phyloP scores from a whole-genome alignment of 2,113 vertebrate species.

The Sphaerodactylus townsendi region DNA sequence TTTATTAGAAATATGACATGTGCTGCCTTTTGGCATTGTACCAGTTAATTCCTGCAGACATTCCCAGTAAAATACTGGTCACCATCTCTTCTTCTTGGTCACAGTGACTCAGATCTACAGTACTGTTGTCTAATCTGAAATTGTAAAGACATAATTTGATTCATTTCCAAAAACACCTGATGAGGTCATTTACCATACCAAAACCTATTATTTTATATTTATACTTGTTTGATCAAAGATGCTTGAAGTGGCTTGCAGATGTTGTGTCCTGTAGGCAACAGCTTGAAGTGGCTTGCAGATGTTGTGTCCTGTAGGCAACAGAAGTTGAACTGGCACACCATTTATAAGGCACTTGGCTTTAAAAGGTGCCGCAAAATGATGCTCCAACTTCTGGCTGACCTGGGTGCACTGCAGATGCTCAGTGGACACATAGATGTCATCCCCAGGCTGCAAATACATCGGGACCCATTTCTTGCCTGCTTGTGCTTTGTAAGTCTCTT shows the following conservation, averaged over 20 bases:
- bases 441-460: too few relatives aligned
- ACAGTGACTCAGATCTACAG: background rate
- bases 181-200: background rate
- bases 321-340: background rate
- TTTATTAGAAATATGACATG: background rate
- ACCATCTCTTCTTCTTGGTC: background rate
- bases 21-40: background rate
- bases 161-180: background rate
- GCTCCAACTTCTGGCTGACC: too few relatives aligned
- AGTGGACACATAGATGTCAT: too few relatives aligned
- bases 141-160: background rate
- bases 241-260: background rate
- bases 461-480: too few relatives aligned
- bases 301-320: too few relatives aligned
- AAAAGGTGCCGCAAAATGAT: too few relatives aligned
- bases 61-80: background rate
- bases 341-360: too few relatives aligned
- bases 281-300: background rate
- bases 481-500: too few relatives aligned
- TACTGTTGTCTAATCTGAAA: background rate
- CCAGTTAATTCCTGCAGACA: background rate
- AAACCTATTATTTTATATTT: background rate
- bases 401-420: too few relatives aligned
- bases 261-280: too few relatives aligned
- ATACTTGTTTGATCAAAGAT: too few relatives aligned